Percentiles rank a stretch among this genome's conserved stretches.
Evolutionary conservation across 1,140 invertebrate species (phyloP).

Genomic region (Psilanteris sp.): DNA sequence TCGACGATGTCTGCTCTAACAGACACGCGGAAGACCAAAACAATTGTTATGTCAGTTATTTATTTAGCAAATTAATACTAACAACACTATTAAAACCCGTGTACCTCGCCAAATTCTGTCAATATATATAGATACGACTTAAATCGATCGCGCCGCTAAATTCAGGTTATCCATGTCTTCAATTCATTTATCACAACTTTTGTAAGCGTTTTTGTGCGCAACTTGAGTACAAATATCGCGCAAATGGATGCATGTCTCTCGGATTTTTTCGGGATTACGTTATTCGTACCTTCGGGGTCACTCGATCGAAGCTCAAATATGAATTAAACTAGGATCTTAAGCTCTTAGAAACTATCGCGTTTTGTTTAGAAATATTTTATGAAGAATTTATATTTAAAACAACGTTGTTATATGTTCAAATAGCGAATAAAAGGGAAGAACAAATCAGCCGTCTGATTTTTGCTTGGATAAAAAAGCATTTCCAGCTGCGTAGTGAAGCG

Average conservation of each 20-base stretch:
- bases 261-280: conserved; percentile 14
- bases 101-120: conserved; percentile 14
- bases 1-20: too few relatives aligned
- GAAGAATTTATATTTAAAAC: conserved; percentile 8
- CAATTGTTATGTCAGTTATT: too few relatives aligned
- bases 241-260: conserved; percentile 9
- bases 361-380: conserved; percentile 11
- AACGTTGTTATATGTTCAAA: conserved; percentile 1
- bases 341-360: conserved; percentile 3
- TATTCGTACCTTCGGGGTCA: background rate
- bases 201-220: conserved; percentile 10
- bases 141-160: conserved; percentile 14
- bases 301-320: conserved; percentile 35
- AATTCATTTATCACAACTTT: conserved; percentile 34
- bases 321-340: conserved; percentile 30
- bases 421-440: background rate
- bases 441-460: background rate
- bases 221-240: conserved; percentile 7
- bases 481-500: too few relatives aligned
- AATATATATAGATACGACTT: conserved; percentile 10
- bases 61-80: too few relatives aligned
- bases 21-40: background rate
- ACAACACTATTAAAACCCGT: background rate
- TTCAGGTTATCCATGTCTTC: conserved; percentile 30
- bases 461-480: background rate